phyloP scores from a whole-genome alignment of 2,888 invertebrate genomes.

The Chirona hameri region DNA sequence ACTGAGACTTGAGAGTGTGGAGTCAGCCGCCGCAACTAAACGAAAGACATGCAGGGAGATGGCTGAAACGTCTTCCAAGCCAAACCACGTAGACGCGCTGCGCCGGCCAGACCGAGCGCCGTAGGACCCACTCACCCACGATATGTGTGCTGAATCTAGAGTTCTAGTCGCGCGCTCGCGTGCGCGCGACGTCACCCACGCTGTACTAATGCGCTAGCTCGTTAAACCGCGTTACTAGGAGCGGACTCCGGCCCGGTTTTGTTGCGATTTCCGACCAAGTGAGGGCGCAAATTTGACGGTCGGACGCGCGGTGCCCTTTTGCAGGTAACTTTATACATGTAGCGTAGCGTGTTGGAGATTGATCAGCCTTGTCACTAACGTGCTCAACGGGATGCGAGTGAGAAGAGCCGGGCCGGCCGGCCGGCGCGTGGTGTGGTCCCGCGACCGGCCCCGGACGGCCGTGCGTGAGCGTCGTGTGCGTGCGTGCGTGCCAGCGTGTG shows the following conservation, averaged over 20 bases:
- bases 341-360: neutral
- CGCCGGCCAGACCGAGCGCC: neutral
- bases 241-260: neutral
- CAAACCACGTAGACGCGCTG: constrained; percentile 5
- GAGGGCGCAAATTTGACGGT: neutral
- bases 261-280: neutral
- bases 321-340: constrained; percentile 1
- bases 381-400: neutral
- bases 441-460: no score
- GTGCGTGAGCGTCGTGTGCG: no score
- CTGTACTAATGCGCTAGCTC: neutral
- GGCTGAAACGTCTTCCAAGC: neutral
- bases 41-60: neutral
- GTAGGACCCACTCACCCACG: neutral
- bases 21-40: neutral
- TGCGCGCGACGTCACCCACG: neutral
- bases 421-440: no score
- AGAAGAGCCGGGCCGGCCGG: neutral
- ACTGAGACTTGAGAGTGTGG: neutral
- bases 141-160: constrained; percentile 1
- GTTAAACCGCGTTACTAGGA: neutral
- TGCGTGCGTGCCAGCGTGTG: no score
- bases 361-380: constrained; percentile 2
- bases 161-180: neutral
- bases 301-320: neutral